Base-by-base conservation (phyloP, 2,113 vertebrate genomes). In the Hiodon alosoides region DNA sequence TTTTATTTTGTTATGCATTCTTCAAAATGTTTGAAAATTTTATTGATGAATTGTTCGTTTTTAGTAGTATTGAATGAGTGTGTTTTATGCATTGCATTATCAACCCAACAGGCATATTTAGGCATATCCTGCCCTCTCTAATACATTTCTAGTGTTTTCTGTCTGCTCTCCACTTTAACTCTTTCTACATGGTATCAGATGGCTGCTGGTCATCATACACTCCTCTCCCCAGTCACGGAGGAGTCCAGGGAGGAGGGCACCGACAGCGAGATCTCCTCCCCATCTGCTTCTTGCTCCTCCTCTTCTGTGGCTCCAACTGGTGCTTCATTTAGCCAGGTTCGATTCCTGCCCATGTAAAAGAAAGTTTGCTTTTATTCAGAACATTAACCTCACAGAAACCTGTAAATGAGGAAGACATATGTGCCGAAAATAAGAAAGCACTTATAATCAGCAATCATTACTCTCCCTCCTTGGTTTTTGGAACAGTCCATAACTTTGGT, bases 231-330 rank as follows among this genome's bases (percentile, higher is more conserved):
- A 83, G 97, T 99, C 88, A 98, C 95, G 75, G 97, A 98, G 90
- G 97, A 99, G 87, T 99, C 97, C 88, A 96, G 96, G 92, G 97
- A 98, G 91, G 97, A 98, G 91, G 96, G 95, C 84, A 97, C 94
- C 91, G 96, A 92, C 96, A 98, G 96, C 87, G 97, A 98, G 89
- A 93, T 99, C 84, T 98, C 95, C 88, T 98, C 97, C 89, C 96
- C 97, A 84, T 94, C 93, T 77, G 91, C 93, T 86, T 98, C 95
- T 89, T 94, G 95, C 85, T 98, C 97, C 81, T 96, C 96, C 86
- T 98, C 96, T 85, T 83, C 92, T 89, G 97, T 97, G 72, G 86
- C 93, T 87, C 90, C 94, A 91, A 84, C 92, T 89, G 97, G 97
- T 72, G 86, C 93, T 87, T 90, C 94, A 91, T 89, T 94, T 91